Evolutionary conservation across 2,888 invertebrate species (phyloP), one percentile per base, ranked within the genome.

Genomic region (Stenotaenia linearis): DNA sequence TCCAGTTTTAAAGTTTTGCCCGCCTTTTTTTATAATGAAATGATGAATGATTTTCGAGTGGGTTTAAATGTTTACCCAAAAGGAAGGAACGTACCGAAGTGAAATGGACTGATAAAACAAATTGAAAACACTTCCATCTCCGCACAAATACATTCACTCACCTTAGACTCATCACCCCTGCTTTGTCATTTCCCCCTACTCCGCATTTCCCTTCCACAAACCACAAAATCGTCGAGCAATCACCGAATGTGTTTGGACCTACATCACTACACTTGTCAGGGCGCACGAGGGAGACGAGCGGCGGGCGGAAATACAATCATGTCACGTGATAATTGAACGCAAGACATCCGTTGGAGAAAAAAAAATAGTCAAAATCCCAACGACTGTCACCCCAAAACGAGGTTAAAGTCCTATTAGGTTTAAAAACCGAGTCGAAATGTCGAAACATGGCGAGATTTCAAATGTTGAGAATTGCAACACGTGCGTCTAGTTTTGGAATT

Each of bases 101-200:
- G 61, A 23, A 61, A 61, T 61, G 25, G 61, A 61, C 61, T 28
- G 61, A 61, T 28, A 61, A 61, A 45, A 28, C 28, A 61, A 61
- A 61, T 61, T 61, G 61, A 61, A 77, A 77, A 77, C 77, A 45
- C 40, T 40, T 21, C 40, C 77, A 28, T 37, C 30, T 37, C 37
- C 74, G 30, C 74, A 74, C 74, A 30, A 61, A 25, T 61, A 25
- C 28, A 61, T 61, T 61, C 25, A 23, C 25, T 61, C 74, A 37
- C 75, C n/a, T 18, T 21, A 28, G 21, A 74, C 21, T 74, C 74
- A 74, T 37, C 75, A 32, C 75, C 37, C 37, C 37, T 74, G 30
- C 75, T 75, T 75, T n/a, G 21, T 32, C 75, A 18, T 30, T 21
- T 30, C 32, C 75, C 21, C 75, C 35, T 21, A 7, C 30, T 3